Evolutionary conservation across 2,888 invertebrate species (phyloP).

Genomic region (Drosophila rellima): DNA sequence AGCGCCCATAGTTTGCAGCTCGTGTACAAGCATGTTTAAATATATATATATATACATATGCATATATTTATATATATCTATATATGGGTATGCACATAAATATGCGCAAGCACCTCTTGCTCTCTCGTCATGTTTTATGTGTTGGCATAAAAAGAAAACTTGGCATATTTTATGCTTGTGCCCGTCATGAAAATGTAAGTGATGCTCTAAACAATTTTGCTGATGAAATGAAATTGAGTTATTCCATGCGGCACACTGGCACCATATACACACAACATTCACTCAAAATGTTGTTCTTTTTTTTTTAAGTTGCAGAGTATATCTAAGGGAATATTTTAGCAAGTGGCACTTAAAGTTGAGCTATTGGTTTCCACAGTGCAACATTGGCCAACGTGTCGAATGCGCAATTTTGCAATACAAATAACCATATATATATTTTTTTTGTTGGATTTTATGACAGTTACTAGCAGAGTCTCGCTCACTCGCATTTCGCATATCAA

Average conservation of each 20-base stretch:
- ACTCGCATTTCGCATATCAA: slow-evolving; percentile 72
- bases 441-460: slow-evolving; percentile 64
- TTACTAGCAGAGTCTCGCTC: slow-evolving; percentile 39
- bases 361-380: slow-evolving; percentile 35
- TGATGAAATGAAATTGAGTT: slow-evolving; percentile 78
- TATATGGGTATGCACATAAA: slow-evolving; percentile 24
- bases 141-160: slow-evolving; percentile 61
- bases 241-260: slow-evolving; percentile 51
- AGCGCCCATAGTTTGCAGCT: slow-evolving; percentile 67
- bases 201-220: slow-evolving; percentile 77
- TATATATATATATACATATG: not conserved
- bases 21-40: slow-evolving; percentile 20
- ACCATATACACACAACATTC: slow-evolving; percentile 5
- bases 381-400: slow-evolving; percentile 65
- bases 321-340: slow-evolving; percentile 5
- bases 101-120: slow-evolving; percentile 28
- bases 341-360: slow-evolving; percentile 7
- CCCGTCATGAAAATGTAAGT: slow-evolving; percentile 76
- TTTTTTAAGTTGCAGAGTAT: slow-evolving; percentile 6
- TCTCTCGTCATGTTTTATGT: slow-evolving; percentile 58
- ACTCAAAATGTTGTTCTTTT: slow-evolving; percentile 1
- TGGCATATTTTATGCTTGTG: slow-evolving; percentile 69
- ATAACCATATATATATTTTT: slow-evolving; percentile 60
- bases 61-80: not conserved
- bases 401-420: slow-evolving; percentile 75